Evolutionary conservation across 2,888 invertebrate genomes (phyloP), one percentile per base, ranked within the genome.

Genomic region (Oasisia sp.): DNA sequence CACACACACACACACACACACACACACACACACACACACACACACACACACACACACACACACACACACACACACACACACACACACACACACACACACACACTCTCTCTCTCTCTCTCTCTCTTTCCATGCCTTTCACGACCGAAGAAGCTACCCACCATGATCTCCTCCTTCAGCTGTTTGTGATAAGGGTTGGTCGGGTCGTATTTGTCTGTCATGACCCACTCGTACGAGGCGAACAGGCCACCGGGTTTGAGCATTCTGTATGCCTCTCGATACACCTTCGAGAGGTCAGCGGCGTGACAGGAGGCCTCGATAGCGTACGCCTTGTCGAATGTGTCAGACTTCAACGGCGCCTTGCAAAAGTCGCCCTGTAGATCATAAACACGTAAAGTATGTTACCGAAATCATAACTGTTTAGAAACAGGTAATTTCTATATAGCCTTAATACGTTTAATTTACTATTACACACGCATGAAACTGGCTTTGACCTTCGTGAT

Each of bases 231-330:
- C 92, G 44, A 90, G 89, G 92, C 93, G 89, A 94, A 94, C 89
- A 92, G 50, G 0, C 94, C 94, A 0, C 94, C 94, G 32, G 94
- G 94, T 91, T 94, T 94, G n/a, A 94, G 91, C 1, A 93, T 91
- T 11, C 94, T 92, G 58, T 90, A 93, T 19, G 92, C 92, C 89
- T 94, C 93, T 9, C 92, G 89, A 45, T 93, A 94, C 50, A 92
- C 92, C 38, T 92, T 56, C 1, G 38, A 50, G 56, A 93, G 91
- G 91, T 92, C 92, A 27, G 91, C 92, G 7, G 94, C 93, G 91
- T 94, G 94, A 91, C 94, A 94, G 32, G 93, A 93, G 14, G 94
- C 94, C 91, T 94, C 94, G 8, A 93, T 93, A 19, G 93, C 93
- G 91, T 93, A 94, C 12, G 92, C 92, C 91, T 92, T 92, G 92